Percentiles rank a stretch among this genome's conserved stretches.
Conservation (phyloP, 2,113 vertebrate genomes). For the Corythoichthys intestinalis region DNA sequence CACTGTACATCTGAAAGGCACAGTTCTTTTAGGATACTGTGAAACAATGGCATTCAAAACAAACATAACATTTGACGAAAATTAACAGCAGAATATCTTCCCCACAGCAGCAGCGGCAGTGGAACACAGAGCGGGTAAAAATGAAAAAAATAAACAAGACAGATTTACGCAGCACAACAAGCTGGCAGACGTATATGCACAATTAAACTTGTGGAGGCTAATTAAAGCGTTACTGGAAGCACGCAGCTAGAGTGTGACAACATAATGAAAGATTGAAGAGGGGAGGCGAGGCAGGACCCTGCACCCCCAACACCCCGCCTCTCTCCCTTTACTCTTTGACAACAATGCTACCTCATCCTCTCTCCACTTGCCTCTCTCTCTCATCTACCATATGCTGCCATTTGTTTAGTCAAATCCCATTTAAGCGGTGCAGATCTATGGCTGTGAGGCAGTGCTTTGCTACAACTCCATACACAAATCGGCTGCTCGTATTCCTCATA, state of each 20-base stretch:
- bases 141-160: slow-evolving; percentile 57
- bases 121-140: slow-evolving; percentile 3
- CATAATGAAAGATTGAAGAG: slow-evolving; percentile 77
- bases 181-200: slow-evolving; percentile 56
- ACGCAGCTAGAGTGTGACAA: slow-evolving; percentile 72
- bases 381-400: slow-evolving; percentile 81
- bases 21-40: background rate
- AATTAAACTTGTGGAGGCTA: slow-evolving; percentile 70
- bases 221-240: slow-evolving; percentile 72
- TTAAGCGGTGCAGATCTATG: slow-evolving; percentile 58
- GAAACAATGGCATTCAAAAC: background rate
- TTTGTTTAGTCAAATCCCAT: slow-evolving; percentile 78
- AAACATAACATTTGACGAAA: slow-evolving; percentile 4
- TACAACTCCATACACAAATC: slow-evolving; percentile 40
- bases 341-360: slow-evolving; percentile 68
- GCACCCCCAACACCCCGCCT: slow-evolving; percentile 18
- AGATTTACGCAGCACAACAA: slow-evolving; percentile 61
- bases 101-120: slow-evolving; percentile 30
- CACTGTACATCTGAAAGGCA: background rate
- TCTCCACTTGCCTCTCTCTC: slow-evolving; percentile 49
- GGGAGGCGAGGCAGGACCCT: slow-evolving; percentile 60
- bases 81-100: slow-evolving; percentile 2
- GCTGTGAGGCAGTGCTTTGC: slow-evolving; percentile 43
- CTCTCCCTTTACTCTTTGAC: slow-evolving; percentile 51
- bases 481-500: slow-evolving; percentile 57